Conservation (phyloP, 2,888 invertebrate genomes). For the Leptopilina drosophilae region DNA sequence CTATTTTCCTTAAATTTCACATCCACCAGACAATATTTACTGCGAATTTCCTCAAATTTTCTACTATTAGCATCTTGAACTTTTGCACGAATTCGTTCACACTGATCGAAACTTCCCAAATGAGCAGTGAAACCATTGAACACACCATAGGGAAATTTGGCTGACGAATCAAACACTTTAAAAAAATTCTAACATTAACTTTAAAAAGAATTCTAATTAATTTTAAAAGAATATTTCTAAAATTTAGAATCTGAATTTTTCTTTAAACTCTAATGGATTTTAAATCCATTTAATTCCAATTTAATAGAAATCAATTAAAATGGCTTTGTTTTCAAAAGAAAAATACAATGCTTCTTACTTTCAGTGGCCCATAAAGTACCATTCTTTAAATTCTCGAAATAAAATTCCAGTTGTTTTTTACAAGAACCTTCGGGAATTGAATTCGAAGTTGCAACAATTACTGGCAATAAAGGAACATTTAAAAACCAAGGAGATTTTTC, state of each 20-base stretch:
- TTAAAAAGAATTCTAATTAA: no score
- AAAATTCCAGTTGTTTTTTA: neutral
- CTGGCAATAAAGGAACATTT: neutral
- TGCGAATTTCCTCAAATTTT: constrained; percentile 53
- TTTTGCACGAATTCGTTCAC: constrained; percentile 60
- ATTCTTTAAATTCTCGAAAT: neutral
- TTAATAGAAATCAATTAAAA: no score
- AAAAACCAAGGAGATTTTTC: neutral
- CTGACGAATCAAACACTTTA: constrained; percentile 69
- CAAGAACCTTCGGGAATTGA: constrained; percentile 8
- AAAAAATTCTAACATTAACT: no score
- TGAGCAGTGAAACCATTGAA: constrained; percentile 66
- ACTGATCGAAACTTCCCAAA: constrained; percentile 69
- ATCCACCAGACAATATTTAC: constrained; percentile 66
- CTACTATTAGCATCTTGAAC: constrained; percentile 42
- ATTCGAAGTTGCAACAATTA: neutral
- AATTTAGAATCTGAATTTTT: no score
- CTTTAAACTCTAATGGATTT: no score
- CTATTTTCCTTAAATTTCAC: constrained; percentile 59
- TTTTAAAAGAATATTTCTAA: no score
- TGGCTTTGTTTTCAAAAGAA: no score
- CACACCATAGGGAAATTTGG: constrained; percentile 66
- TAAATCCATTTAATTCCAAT: no score
- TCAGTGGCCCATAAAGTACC: neutral
- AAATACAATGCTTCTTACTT: neutral